Base-by-base conservation (phyloP, 2,113 vertebrate genomes). In the Rana temporaria region DNA sequence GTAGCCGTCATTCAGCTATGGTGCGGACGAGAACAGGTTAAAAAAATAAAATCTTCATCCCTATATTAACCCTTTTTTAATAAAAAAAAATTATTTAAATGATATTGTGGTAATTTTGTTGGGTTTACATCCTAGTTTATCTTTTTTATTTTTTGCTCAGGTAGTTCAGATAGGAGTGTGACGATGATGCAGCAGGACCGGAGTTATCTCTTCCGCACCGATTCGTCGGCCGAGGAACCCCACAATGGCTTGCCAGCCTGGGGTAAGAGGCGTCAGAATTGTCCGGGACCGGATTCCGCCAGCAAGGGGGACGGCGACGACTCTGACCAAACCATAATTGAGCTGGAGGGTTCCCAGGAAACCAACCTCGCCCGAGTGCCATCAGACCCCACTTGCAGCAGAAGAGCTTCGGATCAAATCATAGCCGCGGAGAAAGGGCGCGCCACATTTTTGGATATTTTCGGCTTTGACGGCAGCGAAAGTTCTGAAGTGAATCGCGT, bases 381-480 rank as follows among this genome's bases (percentile, higher is more conserved):
- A 14, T 38, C 16, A 18, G 42, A 18, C 18, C 6, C 42, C 6
- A 6, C 19, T 22, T 12, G 12, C 14, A 8, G 16, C 30, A 16
- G 52, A 22, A 18, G 1, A 53, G 8, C 42, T 48, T 48, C 42
- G 14, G 14, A 48, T 48, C 42, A 48, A 48, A 48, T 6, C 42
- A 48, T 12, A 48, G 6, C 8, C 9, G 42, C 0, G 20, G 19
- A 62, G 20, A 12, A 67, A 34, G 4, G 14, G 0, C 48, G 5
- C 7, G 8, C 48, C 0, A 17, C n/a, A 26, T 32, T 34, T 78
- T 81, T 81, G 56, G 24, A 30, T 4, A 73, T 81, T 73, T 73
- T 81, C 30, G 79, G 79, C 17, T 32, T 62, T 20, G 79, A 81
- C 24, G 64, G 57, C 24, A 81, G 68, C 56, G 11, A 64, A 11